Conservation (phyloP, 2,888 invertebrate species). For the Aethes cnicana region DNA sequence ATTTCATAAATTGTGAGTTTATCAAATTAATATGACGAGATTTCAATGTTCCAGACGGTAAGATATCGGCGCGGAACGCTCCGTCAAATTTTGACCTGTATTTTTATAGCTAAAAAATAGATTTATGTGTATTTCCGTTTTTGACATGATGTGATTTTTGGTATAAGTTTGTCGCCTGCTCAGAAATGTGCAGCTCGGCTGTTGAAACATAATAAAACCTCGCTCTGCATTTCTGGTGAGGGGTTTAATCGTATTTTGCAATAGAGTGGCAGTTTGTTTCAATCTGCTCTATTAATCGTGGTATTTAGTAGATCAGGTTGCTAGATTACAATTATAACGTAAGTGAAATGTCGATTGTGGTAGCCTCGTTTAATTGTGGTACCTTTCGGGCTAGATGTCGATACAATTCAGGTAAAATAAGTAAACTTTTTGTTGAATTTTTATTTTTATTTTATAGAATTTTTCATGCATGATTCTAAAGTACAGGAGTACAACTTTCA, state of each 20-base stretch:
- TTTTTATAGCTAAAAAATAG: constrained; percentile 18
- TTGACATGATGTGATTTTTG: constrained; percentile 30
- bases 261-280: no score
- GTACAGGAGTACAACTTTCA: constrained; percentile 70
- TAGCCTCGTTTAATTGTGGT: constrained; percentile 12
- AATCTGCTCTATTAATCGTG: constrained; percentile 5
- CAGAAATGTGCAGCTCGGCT: neutral
- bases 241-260: neutral
- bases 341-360: constrained; percentile 18
- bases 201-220: neutral
- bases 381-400: neutral
- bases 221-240: neutral
- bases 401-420: constrained; percentile 34
- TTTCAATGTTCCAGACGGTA: constrained; percentile 20
- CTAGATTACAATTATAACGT: constrained; percentile 33
- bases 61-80: neutral
- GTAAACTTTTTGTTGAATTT: constrained; percentile 55
- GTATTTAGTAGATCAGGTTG: constrained; percentile 29
- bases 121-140: constrained; percentile 26
- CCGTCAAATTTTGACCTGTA: constrained; percentile 11
- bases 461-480: constrained; percentile 63
- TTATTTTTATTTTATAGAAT: constrained; percentile 60
- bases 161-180: constrained; percentile 8
- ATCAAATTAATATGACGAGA: constrained; percentile 27
- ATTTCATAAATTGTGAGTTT: constrained; percentile 30